These are phyloP conservation scores for Latheticus oryzae DNA, from an alignment of 2,888 invertebrate genomes.

Conservation along the genomic window DNA sequence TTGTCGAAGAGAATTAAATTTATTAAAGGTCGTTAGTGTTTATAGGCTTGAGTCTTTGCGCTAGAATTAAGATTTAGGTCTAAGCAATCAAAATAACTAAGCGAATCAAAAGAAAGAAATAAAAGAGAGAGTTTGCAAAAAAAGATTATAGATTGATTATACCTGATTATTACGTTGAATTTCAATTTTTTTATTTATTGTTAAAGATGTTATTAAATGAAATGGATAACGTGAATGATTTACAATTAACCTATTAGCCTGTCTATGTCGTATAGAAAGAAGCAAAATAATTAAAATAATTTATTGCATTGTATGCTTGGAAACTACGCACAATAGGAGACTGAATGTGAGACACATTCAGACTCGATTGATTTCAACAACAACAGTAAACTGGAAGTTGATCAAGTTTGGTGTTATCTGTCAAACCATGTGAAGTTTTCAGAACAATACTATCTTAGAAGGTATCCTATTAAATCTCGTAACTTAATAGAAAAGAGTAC, in stretches of 20 bases:
- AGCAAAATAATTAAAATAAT: slow-evolving; percentile 4
- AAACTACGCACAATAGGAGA: slow-evolving; percentile 6
- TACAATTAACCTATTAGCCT: too few species aligned
- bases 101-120: slow-evolving; percentile 2
- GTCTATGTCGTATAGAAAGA: too few species aligned
- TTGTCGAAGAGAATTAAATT: slow-evolving; percentile 20
- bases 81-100: not conserved
- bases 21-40: slow-evolving; percentile 14
- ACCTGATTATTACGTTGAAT: too few species aligned
- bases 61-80: slow-evolving; percentile 10
- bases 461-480: slow-evolving; percentile 25
- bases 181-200: too few species aligned
- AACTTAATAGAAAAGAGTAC: too few species aligned
- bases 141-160: too few species aligned
- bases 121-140: too few species aligned
- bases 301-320: slow-evolving; percentile 5
- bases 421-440: slow-evolving; percentile 24
- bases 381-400: slow-evolving; percentile 28
- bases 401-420: slow-evolving; percentile 26
- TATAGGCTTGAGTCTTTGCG: slow-evolving; percentile 1
- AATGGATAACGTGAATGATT: too few species aligned
- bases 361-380: slow-evolving; percentile 20
- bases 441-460: slow-evolving; percentile 10
- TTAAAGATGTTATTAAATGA: too few species aligned
- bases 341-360: not conserved